A percentile compares a stretch with the other conserved stretches of the same genome.
Evolutionary conservation across 2,113 vertebrate genomes (phyloP).

Genomic region (Dipodomys stephensi): DNA sequence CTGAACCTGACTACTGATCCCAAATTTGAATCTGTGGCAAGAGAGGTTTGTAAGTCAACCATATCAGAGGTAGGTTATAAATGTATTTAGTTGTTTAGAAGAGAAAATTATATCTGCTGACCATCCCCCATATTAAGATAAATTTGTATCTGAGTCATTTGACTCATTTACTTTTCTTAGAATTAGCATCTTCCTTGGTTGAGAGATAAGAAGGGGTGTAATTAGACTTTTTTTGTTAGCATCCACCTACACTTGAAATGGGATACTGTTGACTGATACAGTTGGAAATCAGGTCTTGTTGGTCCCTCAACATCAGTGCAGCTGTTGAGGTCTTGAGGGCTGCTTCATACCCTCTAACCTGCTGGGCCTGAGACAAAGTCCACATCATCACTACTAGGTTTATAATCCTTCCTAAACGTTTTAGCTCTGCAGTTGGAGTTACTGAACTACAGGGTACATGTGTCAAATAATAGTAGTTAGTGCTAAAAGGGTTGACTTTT

Average conservation of each 20-base stretch:
- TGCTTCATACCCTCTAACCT: neutral
- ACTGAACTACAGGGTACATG: neutral
- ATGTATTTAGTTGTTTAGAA: neutral
- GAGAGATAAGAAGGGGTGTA: neutral
- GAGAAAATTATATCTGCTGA: constrained; percentile 29
- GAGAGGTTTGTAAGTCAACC: constrained; percentile 96
- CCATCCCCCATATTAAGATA: constrained; percentile 5
- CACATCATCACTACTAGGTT: neutral
- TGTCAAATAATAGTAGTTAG: constrained; percentile 36
- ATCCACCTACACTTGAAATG: neutral
- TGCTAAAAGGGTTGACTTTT: neutral
- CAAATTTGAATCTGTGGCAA: constrained; percentile 97
- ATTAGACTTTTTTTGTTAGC: constrained; percentile 12
- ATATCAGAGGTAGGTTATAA: constrained; percentile 91
- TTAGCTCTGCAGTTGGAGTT: neutral
- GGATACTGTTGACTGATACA: neutral
- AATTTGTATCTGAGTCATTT: neutral
- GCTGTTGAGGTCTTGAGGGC: neutral
- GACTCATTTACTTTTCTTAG: constrained; percentile 27
- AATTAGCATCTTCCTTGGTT: constrained; percentile 37
- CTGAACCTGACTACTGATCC: constrained; percentile 96
- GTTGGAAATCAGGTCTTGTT: neutral
- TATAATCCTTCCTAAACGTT: neutral
- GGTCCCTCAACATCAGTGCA: neutral
- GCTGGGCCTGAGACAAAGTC: neutral